Evolutionary conservation across 2,888 invertebrate species (phyloP).

Genomic region (Ophraella communa): DNA sequence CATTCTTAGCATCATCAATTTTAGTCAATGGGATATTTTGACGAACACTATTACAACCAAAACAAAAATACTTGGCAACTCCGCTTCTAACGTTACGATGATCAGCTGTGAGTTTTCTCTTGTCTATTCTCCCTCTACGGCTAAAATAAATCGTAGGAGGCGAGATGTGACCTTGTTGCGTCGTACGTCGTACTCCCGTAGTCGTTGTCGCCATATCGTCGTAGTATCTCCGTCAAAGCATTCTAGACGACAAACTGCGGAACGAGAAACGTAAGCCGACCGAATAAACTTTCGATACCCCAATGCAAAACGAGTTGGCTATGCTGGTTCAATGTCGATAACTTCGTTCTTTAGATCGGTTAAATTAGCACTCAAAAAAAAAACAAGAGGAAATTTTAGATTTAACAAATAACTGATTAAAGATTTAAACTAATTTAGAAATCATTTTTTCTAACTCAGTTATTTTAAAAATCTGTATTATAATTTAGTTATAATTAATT

Average conservation of each 20-base stretch:
- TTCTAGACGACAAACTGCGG: slow-evolving; percentile 27
- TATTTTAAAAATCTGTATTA: no score
- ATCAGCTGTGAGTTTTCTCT: slow-evolving; percentile 36
- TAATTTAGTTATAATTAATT: no score
- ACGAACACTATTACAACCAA: not conserved
- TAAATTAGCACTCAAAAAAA: no score
- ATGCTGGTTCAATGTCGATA: slow-evolving; percentile 9
- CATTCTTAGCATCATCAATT: no score
- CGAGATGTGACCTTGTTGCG: slow-evolving; percentile 43
- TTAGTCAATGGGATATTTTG: no score
- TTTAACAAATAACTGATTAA: not conserved
- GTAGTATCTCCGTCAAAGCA: slow-evolving; percentile 26
- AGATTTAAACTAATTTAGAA: no score
- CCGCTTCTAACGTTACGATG: slow-evolving; percentile 14
- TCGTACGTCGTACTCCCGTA: slow-evolving; percentile 31
- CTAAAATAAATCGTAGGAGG: slow-evolving; percentile 46
- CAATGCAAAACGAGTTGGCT: slow-evolving; percentile 40
- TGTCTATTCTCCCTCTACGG: slow-evolving; percentile 26
- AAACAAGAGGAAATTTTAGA: not conserved
- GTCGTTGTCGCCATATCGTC: slow-evolving; percentile 29
- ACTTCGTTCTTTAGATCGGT: not conserved
- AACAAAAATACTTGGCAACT: not conserved
- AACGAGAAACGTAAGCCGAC: slow-evolving; percentile 17
- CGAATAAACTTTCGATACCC: slow-evolving; percentile 20
- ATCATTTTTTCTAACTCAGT: no score